phyloP scores from a whole-genome alignment of 2,797 vertebrate genomes.

The Pelochelys cantorii region DNA sequence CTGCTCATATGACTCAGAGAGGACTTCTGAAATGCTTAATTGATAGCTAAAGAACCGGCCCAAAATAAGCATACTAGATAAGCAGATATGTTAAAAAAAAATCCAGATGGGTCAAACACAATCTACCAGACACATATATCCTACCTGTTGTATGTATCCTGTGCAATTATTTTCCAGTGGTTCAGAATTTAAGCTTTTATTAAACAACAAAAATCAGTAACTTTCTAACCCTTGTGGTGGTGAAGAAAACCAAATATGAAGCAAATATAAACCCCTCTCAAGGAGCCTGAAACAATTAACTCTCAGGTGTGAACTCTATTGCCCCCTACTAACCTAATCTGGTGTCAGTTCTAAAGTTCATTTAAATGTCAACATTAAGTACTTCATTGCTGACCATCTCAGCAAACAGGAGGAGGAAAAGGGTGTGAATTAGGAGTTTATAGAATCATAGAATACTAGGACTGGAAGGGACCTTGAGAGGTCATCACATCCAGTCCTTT shows the following conservation, averaged over 20 bases:
- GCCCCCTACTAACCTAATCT: neutral
- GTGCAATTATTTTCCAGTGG: neutral
- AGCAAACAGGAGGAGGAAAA: neutral
- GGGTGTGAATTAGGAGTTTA: neutral
- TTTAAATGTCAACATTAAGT: neutral
- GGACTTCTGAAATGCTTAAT: fast-evolving
- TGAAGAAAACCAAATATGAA: neutral
- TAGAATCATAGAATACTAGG: too few species aligned
- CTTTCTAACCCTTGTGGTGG: neutral
- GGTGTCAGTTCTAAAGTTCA: neutral
- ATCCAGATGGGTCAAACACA: neutral
- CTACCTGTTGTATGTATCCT: neutral
- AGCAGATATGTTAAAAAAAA: neutral
- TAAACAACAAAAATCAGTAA: neutral
- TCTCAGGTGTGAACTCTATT: neutral
- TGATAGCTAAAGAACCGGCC: neutral
- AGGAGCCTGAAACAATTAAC: neutral
- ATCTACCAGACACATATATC: fast-evolving
- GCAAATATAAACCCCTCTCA: neutral
- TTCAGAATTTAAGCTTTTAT: neutral
- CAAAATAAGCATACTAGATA: neutral
- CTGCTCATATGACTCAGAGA: neutral
- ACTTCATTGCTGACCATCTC: neutral
- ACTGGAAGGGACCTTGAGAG: too few species aligned
- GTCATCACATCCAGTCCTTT: too few species aligned